Conservation (phyloP, 2,797 vertebrate species). For the Acipenser transmontanus region DNA sequence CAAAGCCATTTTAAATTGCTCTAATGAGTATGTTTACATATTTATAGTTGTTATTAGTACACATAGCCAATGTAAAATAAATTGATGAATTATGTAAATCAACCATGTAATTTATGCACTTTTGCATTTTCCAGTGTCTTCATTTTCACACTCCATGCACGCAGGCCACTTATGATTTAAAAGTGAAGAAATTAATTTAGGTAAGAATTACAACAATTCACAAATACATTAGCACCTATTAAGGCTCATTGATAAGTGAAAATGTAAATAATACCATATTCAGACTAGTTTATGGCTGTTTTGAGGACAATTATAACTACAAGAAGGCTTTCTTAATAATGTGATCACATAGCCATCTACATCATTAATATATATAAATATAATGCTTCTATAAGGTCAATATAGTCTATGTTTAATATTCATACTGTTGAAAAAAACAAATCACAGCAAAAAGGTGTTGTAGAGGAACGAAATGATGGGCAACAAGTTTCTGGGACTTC, state of each 20-base stretch:
- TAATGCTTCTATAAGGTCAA: too few relatives aligned
- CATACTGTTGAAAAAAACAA: too few relatives aligned
- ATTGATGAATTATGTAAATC: conserved; percentile 20
- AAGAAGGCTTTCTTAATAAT: too few relatives aligned
- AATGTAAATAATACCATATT: conserved; percentile 62
- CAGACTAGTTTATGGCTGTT: neutral
- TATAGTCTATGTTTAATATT: too few relatives aligned
- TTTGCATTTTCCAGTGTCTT: conserved; percentile 18
- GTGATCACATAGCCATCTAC: too few relatives aligned
- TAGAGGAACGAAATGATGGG: too few relatives aligned
- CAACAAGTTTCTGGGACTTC: too few relatives aligned
- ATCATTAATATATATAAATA: too few relatives aligned
- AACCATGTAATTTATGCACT: conserved; percentile 2
- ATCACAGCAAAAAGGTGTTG: too few relatives aligned
- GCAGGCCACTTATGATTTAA: conserved; percentile 39
- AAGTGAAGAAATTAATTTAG: conserved; percentile 64
- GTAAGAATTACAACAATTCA: conserved; percentile 64
- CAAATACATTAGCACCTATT: conserved; percentile 63
- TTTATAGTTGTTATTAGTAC: conserved; percentile 8
- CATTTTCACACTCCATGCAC: conserved; percentile 42
- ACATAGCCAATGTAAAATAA: conserved; percentile 9
- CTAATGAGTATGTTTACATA: conserved; percentile 7
- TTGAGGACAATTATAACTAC: too few relatives aligned
- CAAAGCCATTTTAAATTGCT: conserved; percentile 6
- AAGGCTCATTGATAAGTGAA: conserved; percentile 60